These are phyloP conservation scores for Scolopax rusticola DNA, from an alignment of 2,797 vertebrate species.

Conservation along the genomic window DNA sequence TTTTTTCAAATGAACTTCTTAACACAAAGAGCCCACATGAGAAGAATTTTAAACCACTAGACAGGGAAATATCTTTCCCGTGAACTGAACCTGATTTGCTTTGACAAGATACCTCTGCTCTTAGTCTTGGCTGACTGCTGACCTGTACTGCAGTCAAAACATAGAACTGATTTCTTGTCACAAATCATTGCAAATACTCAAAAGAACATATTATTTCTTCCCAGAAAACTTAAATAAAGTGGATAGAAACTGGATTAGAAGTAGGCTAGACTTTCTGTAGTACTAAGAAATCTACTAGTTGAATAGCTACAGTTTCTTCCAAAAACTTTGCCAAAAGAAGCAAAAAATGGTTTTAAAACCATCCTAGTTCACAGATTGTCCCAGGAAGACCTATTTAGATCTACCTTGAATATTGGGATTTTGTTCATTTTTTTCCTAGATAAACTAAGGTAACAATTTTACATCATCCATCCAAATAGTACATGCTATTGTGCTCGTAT, in stretches of 20 bases:
- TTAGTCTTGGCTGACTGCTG: constrained; percentile 20
- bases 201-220: not conserved
- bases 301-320: not conserved
- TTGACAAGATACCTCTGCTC: constrained; percentile 5
- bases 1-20: not conserved
- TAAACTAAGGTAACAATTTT: not conserved
- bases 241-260: not conserved
- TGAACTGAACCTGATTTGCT: constrained; percentile 14
- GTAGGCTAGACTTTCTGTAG: not conserved
- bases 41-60: not conserved
- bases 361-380: not conserved
- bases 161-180: constrained; percentile 34
- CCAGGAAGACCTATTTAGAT: not conserved
- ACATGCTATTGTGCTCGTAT: not conserved
- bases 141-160: constrained; percentile 11
- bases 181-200: not conserved
- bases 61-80: not conserved
- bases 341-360: not conserved
- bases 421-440: not conserved
- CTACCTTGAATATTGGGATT: not conserved
- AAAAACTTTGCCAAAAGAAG: not conserved
- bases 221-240: not conserved
- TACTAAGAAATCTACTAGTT: not conserved
- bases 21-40: not conserved
- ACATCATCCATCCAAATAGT: not conserved